A percentile compares a stretch with the other conserved stretches of the same genome.
Evolutionary conservation across 2,797 vertebrate species (phyloP).

Genomic region (Botia kubotai): DNA sequence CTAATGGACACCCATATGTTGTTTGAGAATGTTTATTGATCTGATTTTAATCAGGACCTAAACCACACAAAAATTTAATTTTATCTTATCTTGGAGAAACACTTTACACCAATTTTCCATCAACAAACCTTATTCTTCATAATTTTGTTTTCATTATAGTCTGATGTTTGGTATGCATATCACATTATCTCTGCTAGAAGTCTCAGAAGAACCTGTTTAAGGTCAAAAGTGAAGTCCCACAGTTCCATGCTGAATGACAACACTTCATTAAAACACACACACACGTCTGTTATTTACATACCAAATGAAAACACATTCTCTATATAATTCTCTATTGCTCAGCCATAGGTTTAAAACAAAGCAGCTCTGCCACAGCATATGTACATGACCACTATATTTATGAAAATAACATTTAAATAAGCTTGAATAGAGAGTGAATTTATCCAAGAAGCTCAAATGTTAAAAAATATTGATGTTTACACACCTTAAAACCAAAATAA

Average conservation of each 20-base stretch:
- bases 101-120: not conserved
- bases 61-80: constrained; percentile 8
- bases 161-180: constrained; percentile 3
- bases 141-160: not conserved
- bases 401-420: not conserved
- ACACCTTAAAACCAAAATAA: not conserved
- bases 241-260: not conserved
- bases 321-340: not conserved
- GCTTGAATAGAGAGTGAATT: not conserved
- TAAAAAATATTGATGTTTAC: not conserved
- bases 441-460: not conserved
- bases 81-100: too few species aligned
- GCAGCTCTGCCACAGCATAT: not conserved
- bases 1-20: not conserved
- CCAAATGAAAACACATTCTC: not conserved
- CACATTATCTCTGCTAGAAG: not conserved
- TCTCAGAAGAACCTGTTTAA: constrained; percentile 29
- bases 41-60: not conserved
- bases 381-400: not conserved
- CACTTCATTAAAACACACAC: constrained; percentile 20
- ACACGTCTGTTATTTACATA: not conserved
- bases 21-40: constrained; percentile 31
- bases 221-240: constrained; percentile 38
- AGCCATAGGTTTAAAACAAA: not conserved
- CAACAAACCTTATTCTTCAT: not conserved